phyloP scores from a whole-genome alignment of 2,113 vertebrate genomes.

The Phrynosoma platyrhinos region DNA sequence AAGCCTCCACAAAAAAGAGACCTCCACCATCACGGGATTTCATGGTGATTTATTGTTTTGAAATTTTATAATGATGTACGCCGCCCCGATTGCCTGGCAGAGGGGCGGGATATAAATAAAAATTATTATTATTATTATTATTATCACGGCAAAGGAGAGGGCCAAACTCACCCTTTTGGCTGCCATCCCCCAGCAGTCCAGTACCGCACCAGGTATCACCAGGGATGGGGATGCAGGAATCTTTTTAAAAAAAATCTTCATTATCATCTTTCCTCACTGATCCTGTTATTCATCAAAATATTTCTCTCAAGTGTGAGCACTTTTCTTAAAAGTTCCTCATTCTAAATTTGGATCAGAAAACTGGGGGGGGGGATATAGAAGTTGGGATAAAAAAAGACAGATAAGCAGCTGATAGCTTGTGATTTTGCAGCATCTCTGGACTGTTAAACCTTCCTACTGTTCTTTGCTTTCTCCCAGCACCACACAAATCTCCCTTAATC shows the following conservation, averaged over 20 bases:
- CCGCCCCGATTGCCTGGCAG: too few relatives aligned
- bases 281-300: neutral
- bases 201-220: too few relatives aligned
- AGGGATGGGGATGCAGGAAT: too few relatives aligned
- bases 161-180: too few relatives aligned
- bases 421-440: neutral
- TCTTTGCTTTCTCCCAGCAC: neutral
- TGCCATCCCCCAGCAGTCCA: too few relatives aligned
- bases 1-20: too few relatives aligned
- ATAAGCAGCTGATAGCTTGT: neutral
- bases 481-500: conserved; percentile 7
- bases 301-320: neutral
- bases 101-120: too few relatives aligned
- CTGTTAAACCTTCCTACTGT: neutral
- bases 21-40: too few relatives aligned
- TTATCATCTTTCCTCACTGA: neutral
- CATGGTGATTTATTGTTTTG: too few relatives aligned
- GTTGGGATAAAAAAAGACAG: neutral
- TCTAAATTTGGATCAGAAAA: neutral
- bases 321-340: neutral
- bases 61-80: too few relatives aligned
- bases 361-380: neutral
- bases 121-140: too few relatives aligned
- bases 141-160: too few relatives aligned
- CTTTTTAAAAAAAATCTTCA: neutral